Percentiles rank a stretch among this genome's conserved stretches.
Conservation (phyloP, 2,888 invertebrate species). For the Mantis religiosa region DNA sequence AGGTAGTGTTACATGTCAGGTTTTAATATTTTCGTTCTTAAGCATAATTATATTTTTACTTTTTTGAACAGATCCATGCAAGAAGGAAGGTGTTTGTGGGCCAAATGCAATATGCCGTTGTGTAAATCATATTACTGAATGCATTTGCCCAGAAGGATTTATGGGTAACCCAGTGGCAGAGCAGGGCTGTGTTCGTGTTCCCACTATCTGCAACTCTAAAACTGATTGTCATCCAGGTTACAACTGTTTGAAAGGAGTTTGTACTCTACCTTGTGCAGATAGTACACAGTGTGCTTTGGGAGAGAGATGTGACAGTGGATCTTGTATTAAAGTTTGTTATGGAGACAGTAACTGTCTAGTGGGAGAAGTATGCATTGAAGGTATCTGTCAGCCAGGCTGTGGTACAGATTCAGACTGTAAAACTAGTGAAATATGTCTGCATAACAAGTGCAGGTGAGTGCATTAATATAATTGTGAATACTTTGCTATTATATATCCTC, state of each 20-base stretch:
- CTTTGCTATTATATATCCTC: background rate
- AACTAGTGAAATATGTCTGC: conserved; percentile 70
- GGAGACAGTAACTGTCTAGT: conserved; percentile 85
- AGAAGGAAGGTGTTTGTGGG: conserved; percentile 70
- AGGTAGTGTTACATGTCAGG: no score
- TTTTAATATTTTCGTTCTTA: no score
- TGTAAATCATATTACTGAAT: conserved; percentile 68
- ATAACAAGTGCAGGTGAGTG: conserved; percentile 59
- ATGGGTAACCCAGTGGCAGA: conserved; percentile 82
- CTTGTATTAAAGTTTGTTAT: conserved; percentile 82
- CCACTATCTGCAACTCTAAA: conserved; percentile 59
- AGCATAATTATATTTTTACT: no score
- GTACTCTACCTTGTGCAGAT: conserved; percentile 72
- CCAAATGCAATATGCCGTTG: conserved; percentile 78
- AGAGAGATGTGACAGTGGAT: conserved; percentile 72
- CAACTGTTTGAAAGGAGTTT: conserved; percentile 72
- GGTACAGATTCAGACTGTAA: conserved; percentile 76
- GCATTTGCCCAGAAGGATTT: conserved; percentile 80
- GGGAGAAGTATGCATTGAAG: conserved; percentile 81
- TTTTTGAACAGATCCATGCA: conserved; percentile 64
- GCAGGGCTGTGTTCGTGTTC: conserved; percentile 82
- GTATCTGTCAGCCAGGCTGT: conserved; percentile 80
- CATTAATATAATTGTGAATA: background rate
- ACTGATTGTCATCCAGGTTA: conserved; percentile 73
- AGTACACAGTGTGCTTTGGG: conserved; percentile 74